phyloP scores from a whole-genome alignment of 1,140 invertebrate genomes.

The Rhyzopertha dominica region DNA sequence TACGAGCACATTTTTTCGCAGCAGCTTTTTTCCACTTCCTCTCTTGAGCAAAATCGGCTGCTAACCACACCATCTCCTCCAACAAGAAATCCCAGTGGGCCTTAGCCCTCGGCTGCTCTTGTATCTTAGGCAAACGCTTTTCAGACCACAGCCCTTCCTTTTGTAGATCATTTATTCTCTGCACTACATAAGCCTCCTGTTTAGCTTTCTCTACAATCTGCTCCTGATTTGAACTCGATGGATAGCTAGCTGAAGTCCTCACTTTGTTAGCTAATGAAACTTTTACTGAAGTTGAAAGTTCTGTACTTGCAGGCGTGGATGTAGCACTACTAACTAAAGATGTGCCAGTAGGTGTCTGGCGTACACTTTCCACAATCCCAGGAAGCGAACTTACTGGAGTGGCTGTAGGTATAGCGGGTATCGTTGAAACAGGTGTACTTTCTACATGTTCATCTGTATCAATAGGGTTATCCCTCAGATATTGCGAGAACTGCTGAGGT shows the following conservation, averaged over 20 bases:
- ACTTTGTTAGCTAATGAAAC: constrained; percentile 17
- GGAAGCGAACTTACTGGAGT: constrained; percentile 38
- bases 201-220: constrained; percentile 85
- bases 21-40: constrained; percentile 95
- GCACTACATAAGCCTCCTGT: constrained; percentile 92
- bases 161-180: constrained; percentile 81
- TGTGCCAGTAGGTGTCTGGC: too few relatives aligned
- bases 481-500: constrained; percentile 65
- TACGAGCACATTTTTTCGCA: constrained; percentile 86
- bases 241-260: constrained; percentile 15
- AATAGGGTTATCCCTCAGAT: constrained; percentile 68
- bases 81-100: constrained; percentile 98
- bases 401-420: constrained; percentile 35
- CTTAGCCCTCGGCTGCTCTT: constrained; percentile 84
- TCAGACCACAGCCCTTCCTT: constrained; percentile 91
- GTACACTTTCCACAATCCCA: too few relatives aligned
- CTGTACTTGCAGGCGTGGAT: constrained; percentile 6
- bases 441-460: constrained; percentile 60
- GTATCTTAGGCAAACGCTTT: constrained; percentile 83
- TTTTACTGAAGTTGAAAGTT: constrained; percentile 4
- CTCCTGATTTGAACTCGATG: constrained; percentile 48
- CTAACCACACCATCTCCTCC: constrained; percentile 98
- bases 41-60: constrained; percentile 95
- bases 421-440: constrained; percentile 37
- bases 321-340: too few relatives aligned